A percentile compares a stretch with the other conserved stretches of the same genome.
phyloP scores from a whole-genome alignment of 1,140 invertebrate genomes.

The Samia ricini region DNA sequence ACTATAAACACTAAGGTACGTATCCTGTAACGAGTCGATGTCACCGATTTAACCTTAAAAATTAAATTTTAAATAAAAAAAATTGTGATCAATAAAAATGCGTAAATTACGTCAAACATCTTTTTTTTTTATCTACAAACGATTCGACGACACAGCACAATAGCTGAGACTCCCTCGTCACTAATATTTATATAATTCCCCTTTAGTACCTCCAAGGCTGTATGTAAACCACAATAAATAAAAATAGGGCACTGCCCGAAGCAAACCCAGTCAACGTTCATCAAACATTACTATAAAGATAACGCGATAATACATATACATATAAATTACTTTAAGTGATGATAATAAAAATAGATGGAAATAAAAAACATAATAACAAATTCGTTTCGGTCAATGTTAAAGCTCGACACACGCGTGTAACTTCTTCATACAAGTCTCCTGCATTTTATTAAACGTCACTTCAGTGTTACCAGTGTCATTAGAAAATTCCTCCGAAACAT shows the following conservation, averaged over 20 bases:
- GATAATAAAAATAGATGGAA: neutral
- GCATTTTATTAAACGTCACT: too few species aligned
- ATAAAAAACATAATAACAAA: neutral
- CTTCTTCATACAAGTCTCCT: too few species aligned
- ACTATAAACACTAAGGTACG: slow-evolving; percentile 26
- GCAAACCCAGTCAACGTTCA: slow-evolving; percentile 15
- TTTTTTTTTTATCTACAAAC: neutral
- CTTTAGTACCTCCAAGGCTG: neutral
- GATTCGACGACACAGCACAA: neutral
- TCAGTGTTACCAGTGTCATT: neutral
- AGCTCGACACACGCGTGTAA: neutral
- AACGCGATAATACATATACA: neutral
- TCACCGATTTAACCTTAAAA: slow-evolving; percentile 28
- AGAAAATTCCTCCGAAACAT: too few species aligned
- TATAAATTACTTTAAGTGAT: neutral
- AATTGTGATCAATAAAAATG: slow-evolving; percentile 19
- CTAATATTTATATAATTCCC: slow-evolving; percentile 2
- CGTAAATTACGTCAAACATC: slow-evolving; percentile 1
- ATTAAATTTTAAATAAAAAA: slow-evolving; percentile 17
- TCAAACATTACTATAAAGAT: neutral
- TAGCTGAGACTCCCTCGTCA: neutral
- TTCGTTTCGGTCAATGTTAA: neutral
- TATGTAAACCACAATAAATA: neutral
- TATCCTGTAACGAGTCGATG: slow-evolving; percentile 31
- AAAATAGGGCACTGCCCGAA: slow-evolving; percentile 16